Evolutionary conservation across 2,113 vertebrate species (phyloP), one percentile per base, ranked within the genome.

Genomic region (Lepus europaeus): DNA sequence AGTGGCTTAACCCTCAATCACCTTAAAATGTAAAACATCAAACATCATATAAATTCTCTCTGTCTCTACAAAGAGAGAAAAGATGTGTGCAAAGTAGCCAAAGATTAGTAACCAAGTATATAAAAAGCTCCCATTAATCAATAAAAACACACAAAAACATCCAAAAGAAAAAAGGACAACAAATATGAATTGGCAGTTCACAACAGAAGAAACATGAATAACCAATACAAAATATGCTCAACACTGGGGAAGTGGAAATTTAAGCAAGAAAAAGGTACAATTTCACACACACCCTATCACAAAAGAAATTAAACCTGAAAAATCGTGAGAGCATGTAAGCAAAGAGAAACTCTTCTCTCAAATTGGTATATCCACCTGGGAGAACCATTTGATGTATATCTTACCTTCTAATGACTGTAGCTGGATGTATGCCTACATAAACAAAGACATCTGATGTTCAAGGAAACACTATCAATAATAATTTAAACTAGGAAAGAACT

Each of bases 251-350:
- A 88, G 76, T 1, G 64, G 31, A 83, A 88, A 83, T 64, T 77
- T 51, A 83, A 83, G 64, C 36, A 70, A 83, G 20, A 77, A 74
- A 61, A 5, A 84, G 23, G 76, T 20, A 72, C 56, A 59, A 45
- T 90, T 85, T 87, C 83, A 91, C n/a, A 82, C 5, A 64, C 6
- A 33, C n/a, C n/a, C 51, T 87, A 64, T 9, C 61, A 27, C 51
- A 85, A 87, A 91, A 69, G 31, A 91, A 88, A 91, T 68, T 63
- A 95, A n/a, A 64, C 70, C 53, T 72, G 53, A 92, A 95, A 91
- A 95, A 77, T 63, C 63, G 9, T 36, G 69, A 77, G 31, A 91
- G 36, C 74, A 36, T 83, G 36, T 66, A 51, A 82, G 31, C n/a
- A 31, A 76, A 81, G 27, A 70, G 23, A 76, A 89, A 69, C 17